Percentiles rank a stretch among this genome's conserved stretches.
phyloP scores from a whole-genome alignment of 2,888 invertebrate species.

The Tetrapedia diversipes region DNA sequence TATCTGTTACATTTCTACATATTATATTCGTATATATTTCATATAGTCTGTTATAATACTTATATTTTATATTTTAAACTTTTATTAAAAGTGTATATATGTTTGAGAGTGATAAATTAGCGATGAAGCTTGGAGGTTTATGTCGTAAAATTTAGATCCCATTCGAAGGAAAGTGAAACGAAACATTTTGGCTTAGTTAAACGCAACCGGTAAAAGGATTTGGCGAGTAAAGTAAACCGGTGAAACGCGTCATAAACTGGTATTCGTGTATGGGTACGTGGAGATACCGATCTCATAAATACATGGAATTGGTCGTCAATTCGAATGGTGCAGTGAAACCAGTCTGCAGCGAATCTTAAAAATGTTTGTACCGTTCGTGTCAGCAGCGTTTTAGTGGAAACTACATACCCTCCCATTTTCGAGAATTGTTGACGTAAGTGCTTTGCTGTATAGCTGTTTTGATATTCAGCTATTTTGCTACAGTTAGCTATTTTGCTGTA shows the following conservation, averaged over 20 bases:
- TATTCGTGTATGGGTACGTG: neutral
- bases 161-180: neutral
- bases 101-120: too few relatives aligned
- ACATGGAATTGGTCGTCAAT: constrained; percentile 7
- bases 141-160: too few relatives aligned
- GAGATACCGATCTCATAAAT: constrained; percentile 16
- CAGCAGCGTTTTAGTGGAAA: neutral
- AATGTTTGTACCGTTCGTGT: neutral
- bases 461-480: too few relatives aligned
- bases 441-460: too few relatives aligned
- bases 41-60: too few relatives aligned
- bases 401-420: neutral
- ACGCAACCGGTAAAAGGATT: neutral
- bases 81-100: too few relatives aligned
- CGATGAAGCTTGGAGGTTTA: too few relatives aligned
- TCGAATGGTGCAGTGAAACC: neutral
- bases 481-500: too few relatives aligned
- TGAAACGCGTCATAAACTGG: neutral
- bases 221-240: neutral
- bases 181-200: neutral
- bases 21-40: too few relatives aligned
- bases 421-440: neutral
- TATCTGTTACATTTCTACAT: too few relatives aligned
- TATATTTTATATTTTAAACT: too few relatives aligned
- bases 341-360: constrained; percentile 5